Conservation (phyloP, 2,888 invertebrate species). For the Coleophora flavipennella region DNA sequence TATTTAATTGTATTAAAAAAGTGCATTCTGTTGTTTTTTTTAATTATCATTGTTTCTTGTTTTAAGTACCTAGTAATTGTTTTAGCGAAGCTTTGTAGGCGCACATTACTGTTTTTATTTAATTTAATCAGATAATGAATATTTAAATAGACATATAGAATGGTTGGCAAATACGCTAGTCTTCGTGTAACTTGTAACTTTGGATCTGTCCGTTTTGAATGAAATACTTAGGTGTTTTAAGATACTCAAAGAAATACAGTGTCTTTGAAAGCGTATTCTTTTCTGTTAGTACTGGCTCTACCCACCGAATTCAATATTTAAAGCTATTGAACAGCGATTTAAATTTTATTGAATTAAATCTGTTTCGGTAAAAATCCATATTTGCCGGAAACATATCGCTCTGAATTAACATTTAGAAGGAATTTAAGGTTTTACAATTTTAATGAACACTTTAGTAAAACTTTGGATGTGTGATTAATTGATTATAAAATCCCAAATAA, state of each 20-base stretch:
- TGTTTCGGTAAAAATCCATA: too few relatives aligned
- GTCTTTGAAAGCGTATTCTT: constrained; percentile 4
- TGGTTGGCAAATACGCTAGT: constrained; percentile 46
- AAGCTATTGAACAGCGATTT: too few relatives aligned
- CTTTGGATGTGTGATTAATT: too few relatives aligned
- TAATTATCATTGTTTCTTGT: constrained; percentile 51
- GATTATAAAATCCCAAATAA: background rate
- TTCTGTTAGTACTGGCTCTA: background rate
- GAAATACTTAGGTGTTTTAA: constrained; percentile 48
- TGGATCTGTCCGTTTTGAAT: constrained; percentile 60
- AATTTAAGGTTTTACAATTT: too few relatives aligned
- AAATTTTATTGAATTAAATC: too few relatives aligned
- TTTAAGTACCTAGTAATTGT: constrained; percentile 37
- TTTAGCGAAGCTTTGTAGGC: constrained; percentile 53
- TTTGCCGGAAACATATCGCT: too few relatives aligned
- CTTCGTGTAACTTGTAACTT: constrained; percentile 48
- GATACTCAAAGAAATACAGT: constrained; percentile 39
- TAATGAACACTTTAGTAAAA: too few relatives aligned
- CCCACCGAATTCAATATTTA: too few relatives aligned
- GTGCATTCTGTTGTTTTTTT: constrained; percentile 40
- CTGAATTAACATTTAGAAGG: too few relatives aligned
- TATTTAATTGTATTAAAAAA: constrained; percentile 8
- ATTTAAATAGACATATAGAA: constrained; percentile 5
- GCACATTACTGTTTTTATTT: constrained; percentile 32
- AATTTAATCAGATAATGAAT: constrained; percentile 11